phyloP scores from a whole-genome alignment of 2,888 invertebrate genomes.

The Leptinotarsa peninsularis region DNA sequence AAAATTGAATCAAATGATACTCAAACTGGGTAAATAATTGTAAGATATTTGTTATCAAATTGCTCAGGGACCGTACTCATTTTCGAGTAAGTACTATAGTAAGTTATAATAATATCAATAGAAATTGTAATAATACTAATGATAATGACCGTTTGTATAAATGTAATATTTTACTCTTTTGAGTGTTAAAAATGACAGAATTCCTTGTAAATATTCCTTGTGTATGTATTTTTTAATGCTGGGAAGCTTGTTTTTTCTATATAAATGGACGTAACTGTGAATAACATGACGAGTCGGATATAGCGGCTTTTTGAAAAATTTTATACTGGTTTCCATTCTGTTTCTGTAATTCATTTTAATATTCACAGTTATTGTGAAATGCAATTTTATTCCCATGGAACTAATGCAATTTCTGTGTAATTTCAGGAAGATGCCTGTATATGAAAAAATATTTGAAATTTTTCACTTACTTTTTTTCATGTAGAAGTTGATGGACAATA shows the following conservation, averaged over 20 bases:
- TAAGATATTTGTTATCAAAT: constrained; percentile 56
- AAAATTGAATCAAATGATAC: constrained; percentile 43
- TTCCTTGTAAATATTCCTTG: constrained; percentile 46
- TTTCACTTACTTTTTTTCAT: background rate
- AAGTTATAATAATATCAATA: constrained; percentile 37
- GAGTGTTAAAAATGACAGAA: constrained; percentile 40
- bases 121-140: constrained; percentile 36
- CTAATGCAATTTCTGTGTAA: too few relatives aligned
- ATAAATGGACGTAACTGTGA: constrained; percentile 47
- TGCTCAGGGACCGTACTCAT: constrained; percentile 57
- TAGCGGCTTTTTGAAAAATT: background rate
- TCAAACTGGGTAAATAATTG: constrained; percentile 49
- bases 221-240: constrained; percentile 54
- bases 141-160: constrained; percentile 50
- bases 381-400: too few relatives aligned
- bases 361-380: too few relatives aligned
- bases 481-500: too few relatives aligned
- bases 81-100: constrained; percentile 46
- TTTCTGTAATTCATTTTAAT: too few relatives aligned
- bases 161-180: constrained; percentile 50
- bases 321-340: too few relatives aligned
- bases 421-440: too few relatives aligned
- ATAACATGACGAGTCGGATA: constrained; percentile 15
- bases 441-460: background rate
- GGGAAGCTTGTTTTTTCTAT: constrained; percentile 53